These are phyloP conservation scores for Tupaia tana DNA, from an alignment of 2,113 vertebrate species.

Conservation along the genomic window DNA sequence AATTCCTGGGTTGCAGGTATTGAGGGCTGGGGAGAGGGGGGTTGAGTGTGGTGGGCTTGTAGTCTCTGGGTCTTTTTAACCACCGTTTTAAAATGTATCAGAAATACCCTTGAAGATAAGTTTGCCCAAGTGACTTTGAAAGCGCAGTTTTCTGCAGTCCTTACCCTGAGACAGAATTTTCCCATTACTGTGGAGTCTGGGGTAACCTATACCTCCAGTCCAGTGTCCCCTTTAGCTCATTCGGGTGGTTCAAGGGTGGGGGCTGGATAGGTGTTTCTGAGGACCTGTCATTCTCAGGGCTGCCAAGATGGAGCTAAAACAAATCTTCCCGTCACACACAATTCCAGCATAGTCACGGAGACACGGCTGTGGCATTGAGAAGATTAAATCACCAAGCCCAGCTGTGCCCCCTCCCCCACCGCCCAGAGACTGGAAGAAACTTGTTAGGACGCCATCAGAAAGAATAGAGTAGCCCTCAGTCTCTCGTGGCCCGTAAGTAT, in stretches of 20 bases:
- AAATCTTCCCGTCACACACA: constrained; percentile 31
- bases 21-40: constrained; percentile 45
- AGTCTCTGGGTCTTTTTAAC: constrained; percentile 27
- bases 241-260: background rate
- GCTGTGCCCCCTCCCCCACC: background rate
- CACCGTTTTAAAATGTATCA: background rate
- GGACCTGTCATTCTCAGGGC: constrained; percentile 36
- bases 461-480: constrained; percentile 43
- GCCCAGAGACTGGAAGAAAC: background rate
- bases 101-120: background rate
- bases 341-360: constrained; percentile 10
- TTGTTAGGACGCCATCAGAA: constrained; percentile 38
- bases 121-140: background rate
- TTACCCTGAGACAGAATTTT: background rate
- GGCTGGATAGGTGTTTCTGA: constrained; percentile 42
- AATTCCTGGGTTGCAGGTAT: constrained; percentile 82
- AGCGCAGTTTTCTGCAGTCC: background rate
- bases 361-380: background rate
- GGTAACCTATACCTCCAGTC: background rate
- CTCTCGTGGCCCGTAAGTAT: constrained; percentile 35
- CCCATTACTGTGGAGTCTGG: background rate
- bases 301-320: constrained; percentile 40
- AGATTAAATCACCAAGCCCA: constrained; percentile 20
- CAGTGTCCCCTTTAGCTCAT: background rate
- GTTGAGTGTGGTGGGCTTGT: background rate